Base-by-base conservation (phyloP, 2,797 vertebrate species). In the Gallinago stenura region DNA sequence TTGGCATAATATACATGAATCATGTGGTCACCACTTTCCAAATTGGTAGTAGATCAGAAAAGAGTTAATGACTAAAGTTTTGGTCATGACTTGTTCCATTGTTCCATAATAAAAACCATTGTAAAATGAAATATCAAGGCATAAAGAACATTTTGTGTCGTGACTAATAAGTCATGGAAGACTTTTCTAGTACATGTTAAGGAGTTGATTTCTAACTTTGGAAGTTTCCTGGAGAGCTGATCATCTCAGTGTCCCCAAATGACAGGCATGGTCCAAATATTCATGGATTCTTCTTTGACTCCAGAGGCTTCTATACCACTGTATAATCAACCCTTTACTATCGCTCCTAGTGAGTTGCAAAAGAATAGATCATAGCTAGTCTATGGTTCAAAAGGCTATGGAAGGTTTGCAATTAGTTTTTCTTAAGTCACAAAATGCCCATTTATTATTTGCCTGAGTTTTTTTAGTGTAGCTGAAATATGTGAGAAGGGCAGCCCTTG, bases 1-100 rank as follows among this genome's bases (percentile, higher is more conserved):
- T 96, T 96, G 97, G 97, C 96, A 83, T 93, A 91, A 95, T 92
- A 82, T 92, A 77, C 81, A 83, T 84, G 96, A 97, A 97, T 96
- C 75, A 41, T 92, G 75, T 95, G 95, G 93, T 94, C 31, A 57
- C 37, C 87, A 73, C 87, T 98, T 96, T 97, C 95, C 86, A 93
- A 87, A 95, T 69, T 83, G 50, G 94, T 95, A 93, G 91, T 80
- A 81, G 64, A 86, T 82, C 45, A 77, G 66, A 90, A 94, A 93
- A 92, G 85, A 95, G 83, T 93, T 95, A 84, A 95, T 94, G 90
- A 94, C 75, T 95, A 85, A 88, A 66, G 91, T 93, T 93, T 90
- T 83, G 72, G 50, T 95, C 97, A 86, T 87, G 17, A 86, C 78
- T 94, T 95, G 62, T 92, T 93, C 58, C 58, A 22, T 87, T 95